phyloP scores from a whole-genome alignment of 2,888 invertebrate genomes.

The Elegia similella region DNA sequence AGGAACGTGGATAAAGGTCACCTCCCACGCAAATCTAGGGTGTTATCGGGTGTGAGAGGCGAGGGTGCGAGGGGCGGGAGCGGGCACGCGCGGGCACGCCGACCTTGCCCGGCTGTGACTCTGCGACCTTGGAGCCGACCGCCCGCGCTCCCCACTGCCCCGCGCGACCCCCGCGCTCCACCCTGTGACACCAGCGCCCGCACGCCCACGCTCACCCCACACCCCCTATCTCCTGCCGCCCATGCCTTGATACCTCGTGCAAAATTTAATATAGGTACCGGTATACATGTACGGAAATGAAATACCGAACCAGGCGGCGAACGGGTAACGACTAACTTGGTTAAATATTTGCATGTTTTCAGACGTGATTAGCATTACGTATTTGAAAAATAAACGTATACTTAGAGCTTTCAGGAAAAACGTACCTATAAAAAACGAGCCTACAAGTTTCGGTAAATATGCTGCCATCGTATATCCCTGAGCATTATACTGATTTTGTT shows the following conservation, averaged over 20 bases:
- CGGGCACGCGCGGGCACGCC: conserved; percentile 75
- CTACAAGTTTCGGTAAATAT: not conserved
- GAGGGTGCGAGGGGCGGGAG: conserved; percentile 41
- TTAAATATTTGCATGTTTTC: not conserved
- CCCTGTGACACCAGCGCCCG: conserved; percentile 30
- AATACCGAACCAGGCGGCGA: conserved; percentile 26
- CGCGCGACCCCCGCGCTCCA: conserved; percentile 30
- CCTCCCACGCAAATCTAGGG: conserved; percentile 76
- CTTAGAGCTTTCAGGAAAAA: not conserved
- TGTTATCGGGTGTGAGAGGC: conserved; percentile 59
- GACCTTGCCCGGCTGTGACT: conserved; percentile 82
- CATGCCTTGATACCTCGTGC: conserved; percentile 61
- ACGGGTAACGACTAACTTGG: not conserved
- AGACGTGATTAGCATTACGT: not conserved
- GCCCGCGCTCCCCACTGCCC: conserved; percentile 34
- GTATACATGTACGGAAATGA: conserved; percentile 46
- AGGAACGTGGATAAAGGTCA: conserved; percentile 78
- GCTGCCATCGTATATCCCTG: not conserved
- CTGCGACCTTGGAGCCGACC: conserved; percentile 77
- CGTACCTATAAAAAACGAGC: too few species aligned
- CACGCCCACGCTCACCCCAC: conserved; percentile 48
- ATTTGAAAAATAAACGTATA: not conserved
- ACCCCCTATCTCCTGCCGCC: conserved; percentile 46
- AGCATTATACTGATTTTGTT: not conserved
- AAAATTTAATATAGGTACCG: conserved; percentile 62